Evolutionary conservation across 2,797 vertebrate genomes (phyloP).

Genomic region (Tachyglossus aculeatus): DNA sequence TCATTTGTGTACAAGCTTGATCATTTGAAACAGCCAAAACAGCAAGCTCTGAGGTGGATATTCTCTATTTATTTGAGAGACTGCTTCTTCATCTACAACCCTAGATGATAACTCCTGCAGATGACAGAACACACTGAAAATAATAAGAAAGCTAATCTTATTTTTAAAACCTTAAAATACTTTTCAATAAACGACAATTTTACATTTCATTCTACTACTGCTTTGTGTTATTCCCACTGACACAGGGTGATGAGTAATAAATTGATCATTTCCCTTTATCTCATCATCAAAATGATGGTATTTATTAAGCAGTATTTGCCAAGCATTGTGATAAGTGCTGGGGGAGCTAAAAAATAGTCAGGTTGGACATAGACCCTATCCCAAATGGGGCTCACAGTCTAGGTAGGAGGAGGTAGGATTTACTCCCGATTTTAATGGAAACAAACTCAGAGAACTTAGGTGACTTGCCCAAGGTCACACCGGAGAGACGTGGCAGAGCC

Average conservation of each 20-base stretch:
- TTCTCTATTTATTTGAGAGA: constrained; percentile 55
- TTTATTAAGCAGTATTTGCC: constrained; percentile 6
- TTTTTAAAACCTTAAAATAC: constrained; percentile 48
- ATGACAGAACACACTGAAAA: constrained; percentile 42
- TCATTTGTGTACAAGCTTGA: constrained; percentile 57
- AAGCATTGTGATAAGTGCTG: too few species aligned
- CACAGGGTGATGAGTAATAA: constrained; percentile 32
- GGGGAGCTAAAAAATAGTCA: too few species aligned
- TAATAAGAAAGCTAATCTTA: constrained; percentile 35
- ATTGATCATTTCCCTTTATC: not conserved
- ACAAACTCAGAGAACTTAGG: too few species aligned
- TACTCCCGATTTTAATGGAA: too few species aligned
- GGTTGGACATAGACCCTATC: too few species aligned
- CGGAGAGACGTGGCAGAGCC: too few species aligned
- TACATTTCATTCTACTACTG: constrained; percentile 34
- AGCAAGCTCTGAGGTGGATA: constrained; percentile 48
- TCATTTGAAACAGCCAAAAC: constrained; percentile 62
- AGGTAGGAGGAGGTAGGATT: too few species aligned
- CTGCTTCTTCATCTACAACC: constrained; percentile 35
- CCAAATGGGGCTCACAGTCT: too few species aligned
- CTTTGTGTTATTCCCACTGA: constrained; percentile 22
- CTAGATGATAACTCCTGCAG: constrained; percentile 21
- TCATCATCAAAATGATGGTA: constrained; percentile 39
- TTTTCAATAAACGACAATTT: constrained; percentile 7
- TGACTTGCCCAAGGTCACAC: too few species aligned